Base-by-base conservation (phyloP, 37 sponge, comb jelly and placozoan genomes). In the Chondrilla cf. caribensis region DNA sequence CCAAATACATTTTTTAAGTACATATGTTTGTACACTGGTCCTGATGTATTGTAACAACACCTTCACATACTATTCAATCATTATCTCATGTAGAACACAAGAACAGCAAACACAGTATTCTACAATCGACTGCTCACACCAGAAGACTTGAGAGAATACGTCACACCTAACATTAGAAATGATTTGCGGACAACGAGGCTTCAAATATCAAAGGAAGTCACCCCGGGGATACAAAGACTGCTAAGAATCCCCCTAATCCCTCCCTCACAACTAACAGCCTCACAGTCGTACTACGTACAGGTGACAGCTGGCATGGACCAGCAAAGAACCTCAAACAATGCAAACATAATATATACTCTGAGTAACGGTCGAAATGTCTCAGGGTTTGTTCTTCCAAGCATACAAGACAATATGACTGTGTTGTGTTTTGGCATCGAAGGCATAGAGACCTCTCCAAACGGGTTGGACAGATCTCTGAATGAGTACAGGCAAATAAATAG, bases 51-150 rank as follows among this genome's bases (percentile, higher is more conserved):
- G n/a, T n/a, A n/a, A n/a, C n/a, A n/a, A n/a, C n/a, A n/a, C n/a
- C n/a, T n/a, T n/a, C n/a, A n/a, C n/a, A n/a, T n/a, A n/a, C n/a
- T n/a, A n/a, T n/a, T n/a, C n/a, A n/a, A n/a, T n/a, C n/a, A n/a
- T 15, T n/a, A 7, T 62, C 29, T 62, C 15, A 7, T n/a, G 6
- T n/a, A 29, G 25, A 15, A 15, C 4, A 28, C 64, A 19, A 62
- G 6, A 6, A 29, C 22, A n/a, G 22, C 64, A 29, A 28, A 15
- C 64, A 15, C 4, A 6, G 22, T 62, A 21, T 3, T 73, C 11
- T 42, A 36, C 24, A 37, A 73, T 42, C 76, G 76, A 37, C 43
- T 73, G 44, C 43, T 73, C 2, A 73, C 76, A 18, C 76, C 76
- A 2, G 25, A 24, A 36, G 76, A 73, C 43, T 22, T 73, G 44